A percentile compares a stretch with the other conserved stretches of the same genome.
These are phyloP conservation scores for Danio kyathit DNA, from an alignment of 2,797 vertebrate genomes.

Conservation along the genomic window DNA sequence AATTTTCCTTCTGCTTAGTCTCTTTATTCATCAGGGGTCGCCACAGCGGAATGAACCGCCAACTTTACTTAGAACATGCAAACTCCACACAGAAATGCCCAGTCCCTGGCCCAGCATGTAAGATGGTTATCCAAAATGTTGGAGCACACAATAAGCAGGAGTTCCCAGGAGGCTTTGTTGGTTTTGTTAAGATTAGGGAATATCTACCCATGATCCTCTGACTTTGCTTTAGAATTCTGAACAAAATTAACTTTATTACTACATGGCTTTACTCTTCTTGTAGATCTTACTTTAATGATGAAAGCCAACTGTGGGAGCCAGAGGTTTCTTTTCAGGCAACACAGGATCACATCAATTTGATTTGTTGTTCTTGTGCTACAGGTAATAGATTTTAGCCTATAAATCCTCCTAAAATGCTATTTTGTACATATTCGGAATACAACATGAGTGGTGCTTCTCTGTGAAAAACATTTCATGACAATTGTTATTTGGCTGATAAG, in stretches of 20 bases:
- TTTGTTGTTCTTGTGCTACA: constrained; percentile 48
- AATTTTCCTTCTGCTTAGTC: too few species aligned
- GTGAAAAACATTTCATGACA: background rate
- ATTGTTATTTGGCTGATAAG: background rate
- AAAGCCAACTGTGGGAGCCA: constrained; percentile 65
- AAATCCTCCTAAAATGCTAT: background rate
- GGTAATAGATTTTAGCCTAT: constrained; percentile 60
- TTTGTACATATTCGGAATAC: background rate
- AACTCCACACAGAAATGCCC: too few species aligned
- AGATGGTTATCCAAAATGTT: background rate
- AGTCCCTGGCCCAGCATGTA: too few species aligned
- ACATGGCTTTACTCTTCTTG: constrained; percentile 64
- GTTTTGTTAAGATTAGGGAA: constrained; percentile 32
- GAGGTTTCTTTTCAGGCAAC: constrained; percentile 68
- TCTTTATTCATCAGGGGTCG: too few species aligned
- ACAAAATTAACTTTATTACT: constrained; percentile 63
- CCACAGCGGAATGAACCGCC: too few species aligned
- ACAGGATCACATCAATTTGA: constrained; percentile 49
- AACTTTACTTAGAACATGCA: too few species aligned
- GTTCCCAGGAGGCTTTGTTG: constrained; percentile 27
- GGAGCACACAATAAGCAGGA: background rate
- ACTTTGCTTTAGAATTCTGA: constrained; percentile 47
- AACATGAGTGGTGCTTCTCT: background rate
- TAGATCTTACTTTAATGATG: constrained; percentile 71
- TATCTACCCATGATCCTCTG: background rate